Percentiles rank a stretch among this genome's conserved stretches.
Evolutionary conservation across 2,113 vertebrate species (phyloP).

Genomic region (Trinectes maculatus): DNA sequence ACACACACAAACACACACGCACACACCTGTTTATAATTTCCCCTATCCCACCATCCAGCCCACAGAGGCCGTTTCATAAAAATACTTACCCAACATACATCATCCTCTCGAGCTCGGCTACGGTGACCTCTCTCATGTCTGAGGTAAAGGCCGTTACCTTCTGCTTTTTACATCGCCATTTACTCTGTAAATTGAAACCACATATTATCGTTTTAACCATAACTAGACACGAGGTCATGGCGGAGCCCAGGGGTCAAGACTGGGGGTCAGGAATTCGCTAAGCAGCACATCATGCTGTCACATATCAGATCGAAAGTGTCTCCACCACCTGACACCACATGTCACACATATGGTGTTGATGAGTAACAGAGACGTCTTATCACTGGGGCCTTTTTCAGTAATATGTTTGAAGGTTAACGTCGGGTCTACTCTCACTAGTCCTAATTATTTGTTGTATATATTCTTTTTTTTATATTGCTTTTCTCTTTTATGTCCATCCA

Average conservation of each 20-base stretch:
- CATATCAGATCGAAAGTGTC: constrained; percentile 11
- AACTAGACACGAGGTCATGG: constrained; percentile 5
- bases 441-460: too few species aligned
- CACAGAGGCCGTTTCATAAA: constrained; percentile 28
- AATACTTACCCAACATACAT: constrained; percentile 40
- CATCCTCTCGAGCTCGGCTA: constrained; percentile 26
- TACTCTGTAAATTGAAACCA: constrained; percentile 19
- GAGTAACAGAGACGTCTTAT: background rate
- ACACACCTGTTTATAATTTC: constrained; percentile 58
- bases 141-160: constrained; percentile 7
- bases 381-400: background rate
- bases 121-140: constrained; percentile 18
- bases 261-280: constrained; percentile 8
- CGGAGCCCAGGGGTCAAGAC: constrained; percentile 7
- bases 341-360: background rate
- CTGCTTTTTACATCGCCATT: constrained; percentile 17
- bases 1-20: background rate
- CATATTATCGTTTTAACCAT: constrained; percentile 7
- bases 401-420: background rate
- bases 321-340: constrained; percentile 10
- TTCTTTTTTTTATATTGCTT: too few species aligned
- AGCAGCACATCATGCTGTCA: background rate
- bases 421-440: too few species aligned
- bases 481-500: too few species aligned
- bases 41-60: constrained; percentile 32